Conservation (phyloP, 1,140 invertebrate species). For the Bradysia coprophila region DNA sequence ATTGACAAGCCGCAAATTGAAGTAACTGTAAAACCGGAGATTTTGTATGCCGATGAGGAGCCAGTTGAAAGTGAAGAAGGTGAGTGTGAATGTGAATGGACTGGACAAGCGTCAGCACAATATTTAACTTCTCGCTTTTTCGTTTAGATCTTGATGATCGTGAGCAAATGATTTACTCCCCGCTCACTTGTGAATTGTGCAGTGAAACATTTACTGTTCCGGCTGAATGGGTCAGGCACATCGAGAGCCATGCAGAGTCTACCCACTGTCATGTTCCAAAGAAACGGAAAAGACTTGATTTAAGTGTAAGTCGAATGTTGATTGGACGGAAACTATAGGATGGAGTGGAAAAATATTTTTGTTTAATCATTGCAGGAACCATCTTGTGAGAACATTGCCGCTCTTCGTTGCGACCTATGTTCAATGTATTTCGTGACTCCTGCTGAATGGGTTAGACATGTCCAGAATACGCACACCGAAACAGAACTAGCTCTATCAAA, state of each 20-base stretch:
- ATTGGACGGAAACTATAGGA: conserved; percentile 1
- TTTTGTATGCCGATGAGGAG: conserved; percentile 21
- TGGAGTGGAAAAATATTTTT: background rate
- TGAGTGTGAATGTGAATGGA: too few species aligned
- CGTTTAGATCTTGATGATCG: too few species aligned
- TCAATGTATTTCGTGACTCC: conserved; percentile 64
- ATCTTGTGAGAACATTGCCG: conserved; percentile 31
- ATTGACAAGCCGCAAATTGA: conserved; percentile 26
- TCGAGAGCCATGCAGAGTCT: conserved; percentile 49
- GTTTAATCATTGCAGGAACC: background rate
- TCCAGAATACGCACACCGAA: conserved; percentile 64
- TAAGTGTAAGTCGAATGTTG: conserved; percentile 11
- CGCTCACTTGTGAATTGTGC: conserved; percentile 62
- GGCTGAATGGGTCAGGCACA: conserved; percentile 60
- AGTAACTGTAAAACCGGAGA: conserved; percentile 32
- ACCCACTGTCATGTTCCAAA: conserved; percentile 36
- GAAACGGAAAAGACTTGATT: conserved; percentile 31
- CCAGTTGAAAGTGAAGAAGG: conserved; percentile 21
- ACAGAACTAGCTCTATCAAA: conserved; percentile 64
- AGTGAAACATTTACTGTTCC: conserved; percentile 65
- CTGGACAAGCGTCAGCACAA: too few species aligned
- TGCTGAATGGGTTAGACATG: conserved; percentile 66
- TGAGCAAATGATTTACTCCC: conserved; percentile 34
- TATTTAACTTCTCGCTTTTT: too few species aligned
- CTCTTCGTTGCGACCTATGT: conserved; percentile 58